Percentiles rank a stretch among this genome's conserved stretches.
phyloP scores from a whole-genome alignment of 1,140 invertebrate genomes.

The silkworm (Bombyx mori) region DNA sequence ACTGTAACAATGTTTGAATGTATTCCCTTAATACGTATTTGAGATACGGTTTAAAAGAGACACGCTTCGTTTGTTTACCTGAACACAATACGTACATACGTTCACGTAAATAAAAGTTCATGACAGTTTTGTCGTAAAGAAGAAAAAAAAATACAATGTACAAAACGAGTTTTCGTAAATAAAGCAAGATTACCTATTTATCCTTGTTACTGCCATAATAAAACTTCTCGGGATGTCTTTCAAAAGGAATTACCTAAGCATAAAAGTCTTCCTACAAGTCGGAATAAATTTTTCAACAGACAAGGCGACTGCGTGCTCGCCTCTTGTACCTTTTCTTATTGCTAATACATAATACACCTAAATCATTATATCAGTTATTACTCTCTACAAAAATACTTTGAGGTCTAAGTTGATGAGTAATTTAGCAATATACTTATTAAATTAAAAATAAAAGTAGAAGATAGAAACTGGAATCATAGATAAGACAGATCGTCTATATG shows the following conservation, averaged over 20 bases:
- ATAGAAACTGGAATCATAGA: no score
- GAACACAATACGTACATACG: slow-evolving; percentile 1
- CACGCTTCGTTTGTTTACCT: slow-evolving; percentile 4
- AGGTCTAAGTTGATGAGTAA: no score
- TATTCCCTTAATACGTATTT: no score
- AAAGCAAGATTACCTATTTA: slow-evolving; percentile 12
- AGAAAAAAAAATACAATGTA: slow-evolving; percentile 8
- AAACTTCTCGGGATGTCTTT: slow-evolving; percentile 8
- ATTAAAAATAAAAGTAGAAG: no score
- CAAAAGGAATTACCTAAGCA: slow-evolving; percentile 7
- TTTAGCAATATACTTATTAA: no score
- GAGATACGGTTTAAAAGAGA: no score
- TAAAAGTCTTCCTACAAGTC: slow-evolving; percentile 7
- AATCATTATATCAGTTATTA: no score
- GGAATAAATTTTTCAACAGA: slow-evolving; percentile 34
- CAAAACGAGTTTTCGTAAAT: slow-evolving; percentile 7
- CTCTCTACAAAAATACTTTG: no score
- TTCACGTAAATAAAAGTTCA: slow-evolving; percentile 1
- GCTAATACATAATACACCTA: no score
- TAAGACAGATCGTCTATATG: no score
- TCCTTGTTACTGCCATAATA: slow-evolving; percentile 10
- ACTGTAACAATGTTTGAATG: no score
- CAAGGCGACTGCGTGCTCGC: slow-evolving; percentile 81
- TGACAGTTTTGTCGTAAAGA: background rate
- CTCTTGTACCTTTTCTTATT: no score